Conservation (phyloP, 1,140 invertebrate genomes). For the Sesamia nonagrioides region DNA sequence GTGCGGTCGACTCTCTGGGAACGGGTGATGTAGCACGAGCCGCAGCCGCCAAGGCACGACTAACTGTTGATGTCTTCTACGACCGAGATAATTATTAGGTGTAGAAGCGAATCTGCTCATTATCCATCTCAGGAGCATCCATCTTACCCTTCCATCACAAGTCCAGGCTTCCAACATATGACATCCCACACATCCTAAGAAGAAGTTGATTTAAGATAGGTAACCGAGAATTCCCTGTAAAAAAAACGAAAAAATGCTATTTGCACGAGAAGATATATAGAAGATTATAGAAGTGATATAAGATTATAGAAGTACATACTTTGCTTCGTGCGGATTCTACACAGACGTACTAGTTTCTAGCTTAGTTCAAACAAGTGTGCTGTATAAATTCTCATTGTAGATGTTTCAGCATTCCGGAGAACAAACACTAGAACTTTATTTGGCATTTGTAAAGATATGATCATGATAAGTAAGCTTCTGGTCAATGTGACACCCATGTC, state of each 20-base stretch:
- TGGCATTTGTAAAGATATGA: neutral
- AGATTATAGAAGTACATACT: neutral
- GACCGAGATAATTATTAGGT: too few species aligned
- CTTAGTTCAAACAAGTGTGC: neutral
- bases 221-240: neutral
- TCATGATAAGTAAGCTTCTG: neutral
- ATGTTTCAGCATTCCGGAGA: neutral
- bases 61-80: too few species aligned
- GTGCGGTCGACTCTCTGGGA: too few species aligned
- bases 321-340: neutral
- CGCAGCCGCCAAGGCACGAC: too few species aligned
- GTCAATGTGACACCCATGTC: too few species aligned
- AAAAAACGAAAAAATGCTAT: neutral
- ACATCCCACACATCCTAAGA: neutral
- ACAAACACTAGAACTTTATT: neutral
- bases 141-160: too few species aligned
- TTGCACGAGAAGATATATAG: too few species aligned
- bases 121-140: too few species aligned
- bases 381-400: neutral
- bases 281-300: too few species aligned
- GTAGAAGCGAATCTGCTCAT: too few species aligned
- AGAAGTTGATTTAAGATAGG: neutral
- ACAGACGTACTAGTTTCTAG: neutral
- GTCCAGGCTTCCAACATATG: constrained; percentile 19
- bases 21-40: too few species aligned